Evolutionary conservation across 2,113 vertebrate genomes (phyloP), one percentile per base, ranked within the genome.

Genomic region (Calypte anna): DNA sequence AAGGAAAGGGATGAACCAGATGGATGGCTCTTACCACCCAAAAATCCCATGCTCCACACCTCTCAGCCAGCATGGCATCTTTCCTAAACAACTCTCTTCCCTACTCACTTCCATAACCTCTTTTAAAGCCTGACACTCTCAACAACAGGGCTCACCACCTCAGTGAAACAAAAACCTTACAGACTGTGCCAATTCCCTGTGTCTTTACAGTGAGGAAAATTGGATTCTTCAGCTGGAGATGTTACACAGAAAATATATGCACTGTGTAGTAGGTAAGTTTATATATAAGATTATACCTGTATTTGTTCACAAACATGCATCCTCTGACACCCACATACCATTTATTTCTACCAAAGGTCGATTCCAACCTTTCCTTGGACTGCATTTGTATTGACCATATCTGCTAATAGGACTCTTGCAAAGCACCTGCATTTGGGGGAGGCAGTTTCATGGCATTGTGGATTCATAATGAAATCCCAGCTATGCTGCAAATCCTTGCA

Each of bases 311-410:
- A n/a, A 6, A 8, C 0, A 2, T 66, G 40, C 40, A 77, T 30
- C 6, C 55, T 22, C 22, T 28, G 72, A 63, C 30, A 43, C 15
- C 46, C 22, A 21, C 5, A 28, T 14, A 27, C 4, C 15, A 24
- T 50, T 79, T 72, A 46, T 62, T 92, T 66, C 61, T 62, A 68
- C 43, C 10, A 14, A 75, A 64, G 30, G 51, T 75, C 2, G 1
- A 61, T 70, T 86, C 48, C 55, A 77, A 28, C 17, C 36, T 27
- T 88, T 86, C 61, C 30, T 10, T 57, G n/a, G 27, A 78, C 54
- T 62, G 20, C 10, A n/a, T 82, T 85, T 91, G n/a, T 51, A 89
- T 69, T 67, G 83, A 81, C 55, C 63, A 36, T 81, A 27, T 80
- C 67, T 91, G 51, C 7, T 80, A 40, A 33, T 28, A 51, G 33